phyloP scores from a whole-genome alignment of 2,888 invertebrate genomes.

The Colostygia pectinataria region DNA sequence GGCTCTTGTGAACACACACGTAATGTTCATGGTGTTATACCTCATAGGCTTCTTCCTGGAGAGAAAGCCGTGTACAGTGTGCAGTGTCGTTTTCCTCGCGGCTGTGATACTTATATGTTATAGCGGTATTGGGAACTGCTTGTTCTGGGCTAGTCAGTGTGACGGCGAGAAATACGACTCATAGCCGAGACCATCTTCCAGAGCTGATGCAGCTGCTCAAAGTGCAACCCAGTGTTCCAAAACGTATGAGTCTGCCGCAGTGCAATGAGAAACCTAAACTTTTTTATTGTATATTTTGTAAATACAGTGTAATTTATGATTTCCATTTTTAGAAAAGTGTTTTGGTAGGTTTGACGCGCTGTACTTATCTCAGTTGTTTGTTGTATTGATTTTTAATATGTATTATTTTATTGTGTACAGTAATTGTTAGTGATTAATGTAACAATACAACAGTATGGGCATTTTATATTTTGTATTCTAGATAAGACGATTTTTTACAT shows the following conservation, averaged over 20 bases:
- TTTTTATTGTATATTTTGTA: conserved; percentile 65
- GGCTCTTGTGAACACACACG: conserved; percentile 96
- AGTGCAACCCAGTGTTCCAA: conserved; percentile 58
- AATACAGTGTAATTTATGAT: conserved; percentile 54
- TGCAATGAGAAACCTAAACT: conserved; percentile 28
- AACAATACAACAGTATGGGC: conserved; percentile 51
- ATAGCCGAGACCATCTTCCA: conserved; percentile 52
- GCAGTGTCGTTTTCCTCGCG: conserved; percentile 96
- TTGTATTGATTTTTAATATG: conserved; percentile 58
- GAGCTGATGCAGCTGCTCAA: conserved; percentile 69
- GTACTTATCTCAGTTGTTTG: conserved; percentile 67
- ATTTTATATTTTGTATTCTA: conserved; percentile 24
- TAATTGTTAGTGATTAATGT: conserved; percentile 37
- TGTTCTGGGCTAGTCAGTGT: conserved; percentile 94
- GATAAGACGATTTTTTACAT: too few relatives aligned
- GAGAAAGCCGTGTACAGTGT: conserved; percentile 97
- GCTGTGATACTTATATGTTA: conserved; percentile 97
- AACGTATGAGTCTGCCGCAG: conserved; percentile 24
- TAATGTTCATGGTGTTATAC: conserved; percentile 98
- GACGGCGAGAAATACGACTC: conserved; percentile 85
- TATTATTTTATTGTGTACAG: conserved; percentile 53
- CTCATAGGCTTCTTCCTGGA: conserved; percentile 98
- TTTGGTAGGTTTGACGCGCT: conserved; percentile 50
- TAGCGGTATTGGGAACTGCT: conserved; percentile 96
- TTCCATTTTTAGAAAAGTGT: conserved; percentile 33